Percentiles rank a stretch among this genome's conserved stretches.
Evolutionary conservation across 2,797 vertebrate genomes (phyloP).

Genomic region (Neosilurus hyrtlii): DNA sequence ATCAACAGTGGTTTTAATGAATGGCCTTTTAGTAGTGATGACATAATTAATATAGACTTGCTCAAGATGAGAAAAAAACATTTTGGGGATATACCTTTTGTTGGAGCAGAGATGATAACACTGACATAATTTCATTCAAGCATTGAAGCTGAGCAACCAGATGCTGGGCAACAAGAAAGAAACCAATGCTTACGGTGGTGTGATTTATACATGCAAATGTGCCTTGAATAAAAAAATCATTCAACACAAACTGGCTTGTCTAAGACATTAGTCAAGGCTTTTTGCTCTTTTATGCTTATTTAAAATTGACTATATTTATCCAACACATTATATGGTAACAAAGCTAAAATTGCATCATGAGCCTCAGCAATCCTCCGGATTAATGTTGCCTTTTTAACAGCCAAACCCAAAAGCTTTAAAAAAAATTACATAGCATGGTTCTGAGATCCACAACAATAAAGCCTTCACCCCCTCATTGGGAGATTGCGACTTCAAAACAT

Average conservation of each 20-base stretch:
- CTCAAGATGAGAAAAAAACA: too few species aligned
- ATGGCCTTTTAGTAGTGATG: too few species aligned
- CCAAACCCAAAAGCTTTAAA: background rate
- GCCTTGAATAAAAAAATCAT: background rate
- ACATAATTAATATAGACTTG: too few species aligned
- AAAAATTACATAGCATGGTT: background rate
- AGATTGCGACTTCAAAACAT: background rate
- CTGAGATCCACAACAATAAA: background rate
- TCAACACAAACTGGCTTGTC: background rate
- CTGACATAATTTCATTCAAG: too few species aligned
- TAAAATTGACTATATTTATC: background rate
- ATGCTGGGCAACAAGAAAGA: too few species aligned
- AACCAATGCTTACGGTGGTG: too few species aligned
- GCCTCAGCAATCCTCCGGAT: background rate
- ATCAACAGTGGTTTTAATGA: too few species aligned
- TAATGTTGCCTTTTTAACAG: slow-evolving; percentile 1
- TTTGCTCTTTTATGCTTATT: background rate
- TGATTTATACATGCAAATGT: too few species aligned
- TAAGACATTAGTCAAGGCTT: background rate
- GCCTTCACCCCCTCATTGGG: background rate
- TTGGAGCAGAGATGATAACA: too few species aligned
- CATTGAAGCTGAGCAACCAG: too few species aligned
- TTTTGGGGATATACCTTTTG: too few species aligned
- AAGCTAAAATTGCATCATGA: background rate
- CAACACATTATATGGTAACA: background rate